Base-by-base conservation (phyloP, 2,797 vertebrate species). In the Limosa lapponica region DNA sequence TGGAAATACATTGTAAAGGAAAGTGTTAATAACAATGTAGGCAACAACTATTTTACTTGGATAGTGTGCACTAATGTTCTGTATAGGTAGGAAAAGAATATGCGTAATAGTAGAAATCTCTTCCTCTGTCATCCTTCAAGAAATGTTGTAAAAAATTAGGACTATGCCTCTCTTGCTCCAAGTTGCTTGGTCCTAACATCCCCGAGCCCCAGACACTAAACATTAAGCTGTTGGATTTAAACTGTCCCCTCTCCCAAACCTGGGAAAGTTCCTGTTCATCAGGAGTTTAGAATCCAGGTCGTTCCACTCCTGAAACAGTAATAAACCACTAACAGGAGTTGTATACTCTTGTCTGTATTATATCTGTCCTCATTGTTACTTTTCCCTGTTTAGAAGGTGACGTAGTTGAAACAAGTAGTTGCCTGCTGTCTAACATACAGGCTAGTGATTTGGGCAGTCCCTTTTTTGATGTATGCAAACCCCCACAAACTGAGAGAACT, bases 1-100 rank as follows among this genome's bases (percentile, higher is more conserved):
- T 88, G 80, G 79, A 94, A 89, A 88, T 84, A 75, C n/a, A 37
- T 62, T 77, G 30, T 75, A 77, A 88, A 77, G 44, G 72, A 66
- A 78, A 67, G 19, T 23, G 34, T 46, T 77, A 70, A 51, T 79
- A 93, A 77, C 39, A 82, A 18, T 62, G 2, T 22, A 71, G 28
- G 30, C 67, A 77, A 32, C 27, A 52, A n/a, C 28, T 39, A 1
- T 67, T 58, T 75, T 75, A 78, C 27, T 61, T 84, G 16, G 9
- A 39, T 39, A 44, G 44, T 32, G 20, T 34, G 16, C n/a, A 37
- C 34, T 65, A 73, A 73, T 77, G 61, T 54, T 87, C 62, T 36
- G 3, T 77, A 61, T 87, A 43, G 52, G 39, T 64, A 69, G 65
- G 65, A 87, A 81, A 89, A 87, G 30, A 73, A 46, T 55, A 80